A percentile compares a stretch with the other conserved stretches of the same genome.
Conservation (phyloP, 2,888 invertebrate species). For the Dione juno region DNA sequence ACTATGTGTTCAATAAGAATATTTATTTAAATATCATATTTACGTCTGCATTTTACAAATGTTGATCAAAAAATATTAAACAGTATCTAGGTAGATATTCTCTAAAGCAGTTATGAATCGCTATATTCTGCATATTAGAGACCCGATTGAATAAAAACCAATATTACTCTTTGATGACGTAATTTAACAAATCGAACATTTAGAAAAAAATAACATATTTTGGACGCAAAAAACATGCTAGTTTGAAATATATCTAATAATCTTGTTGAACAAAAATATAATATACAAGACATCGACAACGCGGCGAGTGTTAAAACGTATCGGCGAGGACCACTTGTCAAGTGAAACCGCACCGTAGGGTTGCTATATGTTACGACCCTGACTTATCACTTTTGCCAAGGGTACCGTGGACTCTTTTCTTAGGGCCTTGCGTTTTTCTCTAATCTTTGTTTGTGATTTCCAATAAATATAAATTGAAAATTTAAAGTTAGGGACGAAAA, state of each 20-base stretch:
- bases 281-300: slow-evolving; percentile 14
- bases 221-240: background rate
- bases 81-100: too few relatives aligned
- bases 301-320: slow-evolving; percentile 22
- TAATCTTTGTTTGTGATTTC: background rate
- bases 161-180: background rate
- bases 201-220: background rate
- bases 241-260: background rate
- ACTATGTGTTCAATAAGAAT: background rate
- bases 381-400: slow-evolving; percentile 26
- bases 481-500: background rate
- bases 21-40: background rate
- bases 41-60: background rate
- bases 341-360: slow-evolving; percentile 29
- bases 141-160: background rate
- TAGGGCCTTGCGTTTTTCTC: slow-evolving; percentile 12
- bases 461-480: background rate
- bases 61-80: too few relatives aligned
- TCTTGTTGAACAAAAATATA: slow-evolving; percentile 2
- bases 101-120: too few relatives aligned
- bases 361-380: slow-evolving; percentile 28
- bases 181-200: background rate
- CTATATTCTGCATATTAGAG: background rate
- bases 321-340: slow-evolving; percentile 29
- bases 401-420: slow-evolving; percentile 20